A percentile compares a stretch with the other conserved stretches of the same genome.
Conservation (phyloP, 2,888 invertebrate genomes). For the Phragmatobia fuliginosa region DNA sequence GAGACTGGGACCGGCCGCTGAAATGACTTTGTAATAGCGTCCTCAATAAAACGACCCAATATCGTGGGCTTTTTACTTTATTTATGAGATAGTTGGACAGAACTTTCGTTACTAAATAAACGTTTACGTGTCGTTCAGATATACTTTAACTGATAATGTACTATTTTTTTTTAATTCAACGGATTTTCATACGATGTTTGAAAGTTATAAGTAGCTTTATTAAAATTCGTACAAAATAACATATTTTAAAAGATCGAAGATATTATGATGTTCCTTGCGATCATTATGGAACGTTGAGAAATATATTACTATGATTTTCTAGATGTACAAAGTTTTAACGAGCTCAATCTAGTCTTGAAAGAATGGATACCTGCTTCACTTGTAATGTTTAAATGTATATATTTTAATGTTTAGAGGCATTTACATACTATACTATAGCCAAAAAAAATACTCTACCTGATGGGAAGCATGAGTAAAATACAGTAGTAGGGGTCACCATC, state of each 20-base stretch:
- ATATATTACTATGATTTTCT: slow-evolving; percentile 65
- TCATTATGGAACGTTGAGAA: slow-evolving; percentile 63
- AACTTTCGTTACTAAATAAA: slow-evolving; percentile 55
- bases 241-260: slow-evolving; percentile 30
- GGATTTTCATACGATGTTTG: slow-evolving; percentile 34
- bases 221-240: slow-evolving; percentile 11
- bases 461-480: no score
- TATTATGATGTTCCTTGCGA: slow-evolving; percentile 44
- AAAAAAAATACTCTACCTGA: no score
- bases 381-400: slow-evolving; percentile 16
- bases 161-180: no score
- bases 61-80: slow-evolving; percentile 74
- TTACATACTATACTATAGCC: no score
- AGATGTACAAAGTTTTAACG: slow-evolving; percentile 71
- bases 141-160: slow-evolving; percentile 36
- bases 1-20: slow-evolving; percentile 79
- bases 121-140: slow-evolving; percentile 50
- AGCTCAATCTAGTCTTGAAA: slow-evolving; percentile 65
- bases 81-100: slow-evolving; percentile 70
- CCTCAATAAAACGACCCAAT: slow-evolving; percentile 81
- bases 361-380: slow-evolving; percentile 44
- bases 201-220: slow-evolving; percentile 8
- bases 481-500: no score
- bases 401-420: not conserved
- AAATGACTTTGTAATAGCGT: slow-evolving; percentile 85